Conservation (phyloP, 92 coral and sea anemone species). For the Palythoa caribaeorum region DNA sequence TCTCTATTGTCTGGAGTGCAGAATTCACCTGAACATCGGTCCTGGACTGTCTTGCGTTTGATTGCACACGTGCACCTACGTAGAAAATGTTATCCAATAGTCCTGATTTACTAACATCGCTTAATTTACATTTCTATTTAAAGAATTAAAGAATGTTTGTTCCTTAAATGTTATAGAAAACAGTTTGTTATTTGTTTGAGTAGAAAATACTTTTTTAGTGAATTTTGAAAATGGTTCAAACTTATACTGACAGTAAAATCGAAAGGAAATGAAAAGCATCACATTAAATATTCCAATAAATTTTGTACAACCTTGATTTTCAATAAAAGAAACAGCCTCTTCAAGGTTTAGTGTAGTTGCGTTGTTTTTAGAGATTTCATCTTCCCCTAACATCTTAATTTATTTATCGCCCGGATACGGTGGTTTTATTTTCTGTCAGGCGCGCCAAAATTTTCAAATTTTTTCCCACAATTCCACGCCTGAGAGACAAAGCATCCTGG, state of each 20-base stretch:
- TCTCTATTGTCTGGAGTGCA: conserved; percentile 72
- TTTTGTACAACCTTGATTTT: conserved; percentile 20
- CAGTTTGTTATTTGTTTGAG: too few species aligned
- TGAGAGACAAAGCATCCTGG: conserved; percentile 17
- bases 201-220: too few species aligned
- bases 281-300: neutral
- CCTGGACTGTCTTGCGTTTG: conserved; percentile 44
- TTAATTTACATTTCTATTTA: neutral
- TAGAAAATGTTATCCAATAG: neutral
- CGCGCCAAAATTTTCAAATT: conserved; percentile 87
- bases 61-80: neutral
- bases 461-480: conserved; percentile 57
- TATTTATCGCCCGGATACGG: neutral
- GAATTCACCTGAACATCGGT: conserved; percentile 65
- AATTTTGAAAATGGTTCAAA: too few species aligned
- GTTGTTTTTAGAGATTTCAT: conserved; percentile 2
- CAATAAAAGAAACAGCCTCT: conserved; percentile 43
- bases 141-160: too few species aligned
- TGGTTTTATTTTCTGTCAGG: neutral
- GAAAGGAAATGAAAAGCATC: neutral
- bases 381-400: neutral
- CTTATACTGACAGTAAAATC: neutral
- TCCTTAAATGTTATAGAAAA: too few species aligned
- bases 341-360: conserved; percentile 8
- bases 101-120: too few species aligned